A percentile compares a stretch with the other conserved stretches of the same genome.
Evolutionary conservation across 1,140 invertebrate species (phyloP).

Genomic region (Subanguina moxae): DNA sequence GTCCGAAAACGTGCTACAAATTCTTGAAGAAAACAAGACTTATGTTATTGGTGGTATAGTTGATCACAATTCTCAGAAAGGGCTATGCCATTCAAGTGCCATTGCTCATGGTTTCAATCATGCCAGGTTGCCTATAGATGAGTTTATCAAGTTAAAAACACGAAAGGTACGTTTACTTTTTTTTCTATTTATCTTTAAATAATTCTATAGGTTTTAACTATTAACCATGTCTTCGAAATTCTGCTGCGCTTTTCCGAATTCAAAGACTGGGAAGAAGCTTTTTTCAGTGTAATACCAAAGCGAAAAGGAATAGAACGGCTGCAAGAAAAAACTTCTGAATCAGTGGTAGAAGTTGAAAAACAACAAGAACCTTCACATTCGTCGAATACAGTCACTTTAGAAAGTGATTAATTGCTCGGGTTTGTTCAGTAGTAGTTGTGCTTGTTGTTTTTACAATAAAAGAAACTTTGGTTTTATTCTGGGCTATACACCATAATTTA

Average conservation of each 20-base stretch:
- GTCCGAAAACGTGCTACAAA: slow-evolving; percentile 78
- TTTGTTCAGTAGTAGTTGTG: too few relatives aligned
- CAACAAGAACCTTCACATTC: neutral
- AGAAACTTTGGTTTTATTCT: too few relatives aligned
- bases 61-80: slow-evolving; percentile 92
- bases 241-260: slow-evolving; percentile 74
- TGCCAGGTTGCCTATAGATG: slow-evolving; percentile 79
- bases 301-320: slow-evolving; percentile 59
- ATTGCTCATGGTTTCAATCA: slow-evolving; percentile 73
- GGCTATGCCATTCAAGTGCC: slow-evolving; percentile 64
- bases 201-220: slow-evolving; percentile 79
- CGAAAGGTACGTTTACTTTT: slow-evolving; percentile 70
- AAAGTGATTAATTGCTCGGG: too few relatives aligned
- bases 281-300: slow-evolving; percentile 70
- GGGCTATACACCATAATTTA: too few relatives aligned
- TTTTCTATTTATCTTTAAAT: too few relatives aligned
- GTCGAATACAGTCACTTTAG: neutral
- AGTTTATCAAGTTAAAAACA: slow-evolving; percentile 85
- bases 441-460: too few relatives aligned
- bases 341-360: neutral
- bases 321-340: neutral
- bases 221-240: slow-evolving; percentile 95
- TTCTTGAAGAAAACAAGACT: slow-evolving; percentile 70
- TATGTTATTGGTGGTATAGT: slow-evolving; percentile 73
- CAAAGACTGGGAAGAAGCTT: slow-evolving; percentile 76